phyloP scores from a whole-genome alignment of 1,140 invertebrate species.

The Plutomurus gul region DNA sequence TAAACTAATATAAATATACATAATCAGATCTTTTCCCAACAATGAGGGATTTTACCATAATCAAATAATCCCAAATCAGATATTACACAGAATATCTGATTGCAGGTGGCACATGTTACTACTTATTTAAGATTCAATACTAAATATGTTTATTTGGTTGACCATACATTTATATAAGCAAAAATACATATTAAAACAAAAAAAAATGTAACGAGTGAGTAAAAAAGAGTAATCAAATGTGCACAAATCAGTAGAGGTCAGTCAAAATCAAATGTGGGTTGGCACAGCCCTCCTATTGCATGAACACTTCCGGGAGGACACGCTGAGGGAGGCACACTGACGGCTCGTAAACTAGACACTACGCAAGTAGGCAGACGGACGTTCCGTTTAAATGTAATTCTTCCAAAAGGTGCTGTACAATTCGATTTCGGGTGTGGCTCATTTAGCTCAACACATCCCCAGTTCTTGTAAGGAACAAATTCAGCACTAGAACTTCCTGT shows the following conservation, averaged over 20 bases:
- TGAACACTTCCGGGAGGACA: background rate
- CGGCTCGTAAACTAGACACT: background rate
- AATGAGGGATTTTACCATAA: too few species aligned
- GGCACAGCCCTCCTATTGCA: background rate
- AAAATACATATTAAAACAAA: background rate
- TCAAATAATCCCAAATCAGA: too few species aligned
- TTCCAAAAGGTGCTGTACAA: background rate
- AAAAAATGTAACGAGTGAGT: background rate
- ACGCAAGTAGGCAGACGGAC: too few species aligned
- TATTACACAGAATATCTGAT: too few species aligned
- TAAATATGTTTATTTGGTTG: too few species aligned
- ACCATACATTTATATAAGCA: too few species aligned
- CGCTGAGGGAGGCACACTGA: background rate
- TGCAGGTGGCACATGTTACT: too few species aligned
- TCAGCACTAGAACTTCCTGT: background rate
- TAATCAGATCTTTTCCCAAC: too few species aligned
- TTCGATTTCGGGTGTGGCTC: background rate
- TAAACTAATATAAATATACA: too few species aligned
- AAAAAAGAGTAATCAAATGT: background rate
- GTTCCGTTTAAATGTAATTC: too few species aligned
- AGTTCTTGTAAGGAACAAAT: background rate
- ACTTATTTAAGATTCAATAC: too few species aligned
- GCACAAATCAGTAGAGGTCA: background rate
- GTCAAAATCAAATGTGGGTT: conserved; percentile 40
- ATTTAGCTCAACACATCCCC: conserved; percentile 12